Percentiles rank a stretch among this genome's conserved stretches.
Conservation (phyloP, 1,140 invertebrate species). For the Delia radicum region DNA sequence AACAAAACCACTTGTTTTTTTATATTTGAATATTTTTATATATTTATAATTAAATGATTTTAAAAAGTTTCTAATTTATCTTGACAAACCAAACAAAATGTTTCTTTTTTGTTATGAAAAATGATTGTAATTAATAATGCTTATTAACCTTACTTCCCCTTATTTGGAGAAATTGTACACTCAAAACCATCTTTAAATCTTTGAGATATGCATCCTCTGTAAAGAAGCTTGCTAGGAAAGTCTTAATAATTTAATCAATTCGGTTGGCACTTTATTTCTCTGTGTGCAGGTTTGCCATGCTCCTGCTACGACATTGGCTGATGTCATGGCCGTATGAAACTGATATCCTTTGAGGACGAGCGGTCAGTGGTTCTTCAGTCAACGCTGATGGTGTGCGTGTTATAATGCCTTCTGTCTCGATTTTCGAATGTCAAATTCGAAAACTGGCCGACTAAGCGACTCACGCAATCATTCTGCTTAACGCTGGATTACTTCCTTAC, state of each 20-base stretch:
- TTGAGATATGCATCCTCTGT: neutral
- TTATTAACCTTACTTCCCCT: constrained; percentile 8
- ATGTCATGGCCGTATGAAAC: no score
- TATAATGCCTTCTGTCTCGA: no score
- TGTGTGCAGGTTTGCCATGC: no score
- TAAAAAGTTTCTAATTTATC: constrained; percentile 6
- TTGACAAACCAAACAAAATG: neutral
- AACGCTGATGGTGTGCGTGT: no score
- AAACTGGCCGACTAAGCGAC: no score
- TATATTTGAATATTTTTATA: neutral
- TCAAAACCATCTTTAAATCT: neutral
- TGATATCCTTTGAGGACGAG: no score
- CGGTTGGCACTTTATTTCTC: no score
- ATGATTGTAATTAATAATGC: constrained; percentile 12
- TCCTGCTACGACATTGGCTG: no score
- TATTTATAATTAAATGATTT: neutral
- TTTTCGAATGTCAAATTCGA: no score
- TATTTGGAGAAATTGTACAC: neutral
- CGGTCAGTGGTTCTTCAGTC: no score
- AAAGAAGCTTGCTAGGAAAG: neutral
- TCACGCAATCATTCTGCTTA: no score
- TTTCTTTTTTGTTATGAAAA: constrained; percentile 3
- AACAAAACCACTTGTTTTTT: constrained; percentile 5
- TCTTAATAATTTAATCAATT: constrained; percentile 18
- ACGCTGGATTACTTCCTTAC: no score